Evolutionary conservation across 2,888 invertebrate genomes (phyloP).

Genomic region (Limnephilus rhombicus): DNA sequence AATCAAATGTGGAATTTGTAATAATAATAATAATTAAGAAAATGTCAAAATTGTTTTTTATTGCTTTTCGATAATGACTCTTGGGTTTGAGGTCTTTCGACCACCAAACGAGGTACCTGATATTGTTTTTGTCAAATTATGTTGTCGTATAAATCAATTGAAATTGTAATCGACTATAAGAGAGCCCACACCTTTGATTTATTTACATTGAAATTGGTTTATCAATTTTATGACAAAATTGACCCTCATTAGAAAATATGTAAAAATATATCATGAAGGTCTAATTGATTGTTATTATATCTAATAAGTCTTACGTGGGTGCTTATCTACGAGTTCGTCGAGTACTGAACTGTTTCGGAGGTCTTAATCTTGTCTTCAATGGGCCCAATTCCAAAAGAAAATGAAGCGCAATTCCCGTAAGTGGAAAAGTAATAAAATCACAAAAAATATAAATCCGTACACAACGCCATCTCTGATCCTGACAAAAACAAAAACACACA

Average conservation of each 20-base stretch:
- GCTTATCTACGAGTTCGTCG: too few relatives aligned
- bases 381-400: not conserved
- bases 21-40: not conserved
- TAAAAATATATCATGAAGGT: not conserved
- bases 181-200: not conserved
- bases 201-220: not conserved
- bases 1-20: not conserved
- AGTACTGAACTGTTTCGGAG: too few relatives aligned
- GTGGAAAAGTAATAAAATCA: too few relatives aligned
- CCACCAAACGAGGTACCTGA: not conserved
- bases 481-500: too few relatives aligned
- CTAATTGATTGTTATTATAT: not conserved
- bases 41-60: not conserved
- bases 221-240: not conserved
- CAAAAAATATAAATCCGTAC: too few relatives aligned
- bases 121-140: not conserved
- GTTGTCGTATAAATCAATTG: not conserved
- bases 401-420: too few relatives aligned
- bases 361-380: not conserved
- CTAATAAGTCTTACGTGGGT: not conserved
- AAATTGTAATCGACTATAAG: not conserved
- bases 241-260: not conserved
- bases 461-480: too few relatives aligned
- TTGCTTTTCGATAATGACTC: not conserved
- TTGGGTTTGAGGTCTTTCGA: not conserved